A percentile compares a stretch with the other conserved stretches of the same genome.
phyloP scores from a whole-genome alignment of 2,113 vertebrate species.

The Empidonax traillii region DNA sequence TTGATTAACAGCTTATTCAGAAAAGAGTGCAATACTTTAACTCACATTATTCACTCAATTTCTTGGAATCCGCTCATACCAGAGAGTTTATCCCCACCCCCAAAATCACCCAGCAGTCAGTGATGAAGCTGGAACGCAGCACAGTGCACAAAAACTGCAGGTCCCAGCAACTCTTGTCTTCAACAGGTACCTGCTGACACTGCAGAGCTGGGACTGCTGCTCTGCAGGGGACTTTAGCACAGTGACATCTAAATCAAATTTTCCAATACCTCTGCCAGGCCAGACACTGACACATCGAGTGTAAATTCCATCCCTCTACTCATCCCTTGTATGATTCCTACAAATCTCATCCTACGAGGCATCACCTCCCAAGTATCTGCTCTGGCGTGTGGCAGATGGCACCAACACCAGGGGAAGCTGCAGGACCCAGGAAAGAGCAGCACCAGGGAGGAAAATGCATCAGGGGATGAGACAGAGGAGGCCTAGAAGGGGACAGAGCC shows the following conservation, averaged over 20 bases:
- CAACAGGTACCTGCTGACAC: neutral
- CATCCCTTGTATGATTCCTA: neutral
- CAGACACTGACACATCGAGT: neutral
- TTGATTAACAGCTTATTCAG: neutral
- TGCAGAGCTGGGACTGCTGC: neutral
- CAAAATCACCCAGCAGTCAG: neutral
- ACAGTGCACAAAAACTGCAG: neutral
- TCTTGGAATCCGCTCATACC: neutral
- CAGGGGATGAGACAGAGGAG: neutral
- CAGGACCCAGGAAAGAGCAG: fast-evolving
- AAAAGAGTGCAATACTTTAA: neutral
- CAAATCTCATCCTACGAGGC: neutral
- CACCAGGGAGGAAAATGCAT: neutral
- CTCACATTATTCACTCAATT: neutral
- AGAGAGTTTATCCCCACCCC: neutral
- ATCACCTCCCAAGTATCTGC: neutral
- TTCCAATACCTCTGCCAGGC: neutral
- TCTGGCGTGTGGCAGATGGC: neutral
- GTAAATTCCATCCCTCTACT: neutral
- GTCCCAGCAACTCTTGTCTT: neutral
- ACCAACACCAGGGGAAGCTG: neutral
- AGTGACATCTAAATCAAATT: neutral
- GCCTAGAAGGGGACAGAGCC: neutral
- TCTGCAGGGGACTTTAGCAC: neutral
- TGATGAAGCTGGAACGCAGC: neutral